phyloP scores from a whole-genome alignment of 53 echinoderm and acorn worm species.

The Pentamera pediparva region DNA sequence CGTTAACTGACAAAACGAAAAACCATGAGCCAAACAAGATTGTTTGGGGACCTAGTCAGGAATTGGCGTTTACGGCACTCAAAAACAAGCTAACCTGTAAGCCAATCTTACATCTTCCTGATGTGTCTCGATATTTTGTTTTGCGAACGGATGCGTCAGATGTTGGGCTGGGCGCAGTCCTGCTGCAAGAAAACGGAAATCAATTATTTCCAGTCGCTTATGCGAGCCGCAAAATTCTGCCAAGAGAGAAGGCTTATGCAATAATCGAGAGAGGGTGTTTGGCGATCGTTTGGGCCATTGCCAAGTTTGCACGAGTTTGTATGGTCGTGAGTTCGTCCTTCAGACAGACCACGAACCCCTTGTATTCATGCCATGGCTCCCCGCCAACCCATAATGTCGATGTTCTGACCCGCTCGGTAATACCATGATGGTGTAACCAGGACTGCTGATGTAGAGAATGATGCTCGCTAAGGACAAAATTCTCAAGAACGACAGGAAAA shows the following conservation, averaged over 20 bases:
- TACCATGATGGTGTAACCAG: too few species aligned
- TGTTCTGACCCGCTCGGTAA: too few species aligned
- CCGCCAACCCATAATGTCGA: too few species aligned
- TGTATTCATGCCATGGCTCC: background rate
- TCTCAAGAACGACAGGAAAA: too few species aligned
- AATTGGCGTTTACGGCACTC: background rate
- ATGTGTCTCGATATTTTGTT: background rate
- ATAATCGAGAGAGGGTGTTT: constrained; percentile 6
- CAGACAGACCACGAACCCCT: background rate
- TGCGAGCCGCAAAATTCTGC: too few species aligned
- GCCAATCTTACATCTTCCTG: background rate
- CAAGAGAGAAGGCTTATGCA: background rate
- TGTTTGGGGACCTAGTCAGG: background rate
- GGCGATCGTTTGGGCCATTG: background rate
- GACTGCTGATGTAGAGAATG: too few species aligned
- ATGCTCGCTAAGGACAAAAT: too few species aligned
- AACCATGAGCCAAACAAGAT: background rate
- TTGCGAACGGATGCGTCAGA: background rate
- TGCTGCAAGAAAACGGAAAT: too few species aligned
- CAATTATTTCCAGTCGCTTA: too few species aligned
- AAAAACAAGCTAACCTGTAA: background rate
- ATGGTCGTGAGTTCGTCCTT: constrained; percentile 1
- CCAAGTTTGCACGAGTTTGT: background rate
- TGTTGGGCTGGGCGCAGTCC: too few species aligned
- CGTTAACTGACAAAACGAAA: background rate